Conservation (phyloP, 1,140 invertebrate species). For the Drosophila nebulosa region DNA sequence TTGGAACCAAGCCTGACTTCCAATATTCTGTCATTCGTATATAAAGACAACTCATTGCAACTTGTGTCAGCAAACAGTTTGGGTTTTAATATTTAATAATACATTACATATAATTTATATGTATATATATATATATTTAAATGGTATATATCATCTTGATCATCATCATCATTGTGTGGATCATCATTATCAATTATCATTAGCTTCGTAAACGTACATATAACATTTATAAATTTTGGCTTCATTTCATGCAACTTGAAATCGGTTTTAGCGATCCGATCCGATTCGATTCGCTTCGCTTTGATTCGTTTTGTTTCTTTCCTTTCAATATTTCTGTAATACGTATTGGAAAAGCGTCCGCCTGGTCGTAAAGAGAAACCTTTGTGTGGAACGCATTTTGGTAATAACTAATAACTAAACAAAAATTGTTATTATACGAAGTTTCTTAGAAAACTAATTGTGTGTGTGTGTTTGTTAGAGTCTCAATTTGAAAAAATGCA, state of each 20-base stretch:
- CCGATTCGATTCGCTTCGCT: too few species aligned
- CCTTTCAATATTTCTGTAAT: constrained; percentile 17
- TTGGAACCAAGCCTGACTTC: too few species aligned
- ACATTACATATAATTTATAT: constrained; percentile 1
- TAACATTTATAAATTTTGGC: constrained; percentile 73
- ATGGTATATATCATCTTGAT: constrained; percentile 14
- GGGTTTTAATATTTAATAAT: constrained; percentile 69
- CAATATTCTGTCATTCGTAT: background rate
- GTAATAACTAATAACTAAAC: constrained; percentile 12
- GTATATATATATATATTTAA: constrained; percentile 27
- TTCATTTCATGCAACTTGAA: constrained; percentile 51
- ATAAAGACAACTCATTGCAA: background rate
- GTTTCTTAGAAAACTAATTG: background rate
- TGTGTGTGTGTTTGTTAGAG: background rate
- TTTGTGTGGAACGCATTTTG: background rate
- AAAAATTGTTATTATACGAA: background rate
- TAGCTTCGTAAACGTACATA: constrained; percentile 40
- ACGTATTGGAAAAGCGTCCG: constrained; percentile 8
- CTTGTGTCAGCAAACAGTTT: constrained; percentile 61
- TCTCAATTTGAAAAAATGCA: constrained; percentile 4
- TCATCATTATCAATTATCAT: constrained; percentile 6
- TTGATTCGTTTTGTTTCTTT: too few species aligned
- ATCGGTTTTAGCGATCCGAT: constrained; percentile 26
- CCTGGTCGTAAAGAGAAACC: constrained; percentile 6
- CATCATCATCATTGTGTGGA: constrained; percentile 8